Evolutionary conservation across 1,140 invertebrate species (phyloP).

Genomic region (Psix sp.): DNA sequence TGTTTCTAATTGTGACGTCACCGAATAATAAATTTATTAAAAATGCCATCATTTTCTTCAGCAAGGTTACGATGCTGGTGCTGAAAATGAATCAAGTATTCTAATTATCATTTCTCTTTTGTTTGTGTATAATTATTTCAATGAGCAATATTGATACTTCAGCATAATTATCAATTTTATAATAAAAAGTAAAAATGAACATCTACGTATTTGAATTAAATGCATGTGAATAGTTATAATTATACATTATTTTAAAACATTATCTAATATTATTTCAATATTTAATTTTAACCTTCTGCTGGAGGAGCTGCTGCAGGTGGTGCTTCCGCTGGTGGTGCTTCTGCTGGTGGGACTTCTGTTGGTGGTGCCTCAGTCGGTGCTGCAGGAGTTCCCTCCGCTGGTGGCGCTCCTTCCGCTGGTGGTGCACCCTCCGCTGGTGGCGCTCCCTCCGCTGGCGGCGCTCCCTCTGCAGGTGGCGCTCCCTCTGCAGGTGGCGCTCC

Average conservation of each 20-base stretch:
- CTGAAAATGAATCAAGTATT: conserved; percentile 44
- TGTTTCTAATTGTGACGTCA: conserved; percentile 56
- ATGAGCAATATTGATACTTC: too few relatives aligned
- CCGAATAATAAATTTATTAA: conserved; percentile 57
- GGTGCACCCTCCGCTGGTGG: conserved; percentile 61
- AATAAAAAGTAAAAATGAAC: neutral
- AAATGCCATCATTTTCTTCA: conserved; percentile 46
- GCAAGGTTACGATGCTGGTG: conserved; percentile 65
- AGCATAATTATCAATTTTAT: too few relatives aligned
- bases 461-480: conserved; percentile 64
- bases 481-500: conserved; percentile 59
- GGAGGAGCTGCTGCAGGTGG: too few relatives aligned
- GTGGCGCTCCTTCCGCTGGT: conserved; percentile 58
- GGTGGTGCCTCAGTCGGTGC: conserved; percentile 63
- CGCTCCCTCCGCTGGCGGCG: conserved; percentile 60
- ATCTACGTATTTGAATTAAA: neutral
- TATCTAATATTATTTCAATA: too few relatives aligned
- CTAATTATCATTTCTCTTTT: too few relatives aligned
- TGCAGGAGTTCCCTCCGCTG: conserved; percentile 63
- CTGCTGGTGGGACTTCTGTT: conserved; percentile 64
- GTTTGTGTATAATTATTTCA: too few relatives aligned
- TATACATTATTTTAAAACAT: too few relatives aligned
- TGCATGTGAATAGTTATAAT: neutral
- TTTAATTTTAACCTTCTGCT: too few relatives aligned
- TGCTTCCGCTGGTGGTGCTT: too few relatives aligned